Base-by-base conservation (phyloP, 2,797 vertebrate genomes). In the Enteromius fasciolatus region DNA sequence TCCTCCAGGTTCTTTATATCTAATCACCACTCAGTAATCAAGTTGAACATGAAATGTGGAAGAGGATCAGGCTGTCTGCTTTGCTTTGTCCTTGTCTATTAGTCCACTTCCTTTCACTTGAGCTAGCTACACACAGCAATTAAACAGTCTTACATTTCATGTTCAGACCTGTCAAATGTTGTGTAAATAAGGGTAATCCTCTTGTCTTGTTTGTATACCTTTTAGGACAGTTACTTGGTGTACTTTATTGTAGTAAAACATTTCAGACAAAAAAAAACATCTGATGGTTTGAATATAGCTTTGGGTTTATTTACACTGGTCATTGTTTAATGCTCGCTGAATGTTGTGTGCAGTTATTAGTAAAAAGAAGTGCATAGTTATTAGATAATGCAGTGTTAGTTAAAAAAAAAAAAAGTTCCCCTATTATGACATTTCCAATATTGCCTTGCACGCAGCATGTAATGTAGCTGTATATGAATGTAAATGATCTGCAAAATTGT, bases 1-100 rank as follows among this genome's bases (percentile, higher is more conserved):
- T 63, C 57, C 39, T 25, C n/a, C 39, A 46, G 20, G 39, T 48
- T 48, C 75, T 41, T 66, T n/a, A 61, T 80, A 28, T 80, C 52
- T 70, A 59, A 80, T 72, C 52, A 0, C 4, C 28, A 1, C 11
- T 70, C 25, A 54, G 15, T 25, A 68, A 67, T 70, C 36, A 75
- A 59, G 72, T 57, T 75, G 8, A 41, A 41, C 39, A 41, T 54
- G 18, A 70, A 70, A 80, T 54, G 39, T 70, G 17, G 31, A 41
- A 68, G 48, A 79, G 25, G 18, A 28, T 72, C 23, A 15, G 33
- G 25, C n/a, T 33, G 8, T 80, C 17, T 36, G 6, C 69, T 81
- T 50, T 63, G 61, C 41, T 33, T 75, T 67, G 48, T 41, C 6
- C 33, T 39, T 54, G 31, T 31, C 28, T 52, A 2, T 75, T 74